Conservation (phyloP, 1,140 invertebrate species). For the Anoplolepis gracilipes region DNA sequence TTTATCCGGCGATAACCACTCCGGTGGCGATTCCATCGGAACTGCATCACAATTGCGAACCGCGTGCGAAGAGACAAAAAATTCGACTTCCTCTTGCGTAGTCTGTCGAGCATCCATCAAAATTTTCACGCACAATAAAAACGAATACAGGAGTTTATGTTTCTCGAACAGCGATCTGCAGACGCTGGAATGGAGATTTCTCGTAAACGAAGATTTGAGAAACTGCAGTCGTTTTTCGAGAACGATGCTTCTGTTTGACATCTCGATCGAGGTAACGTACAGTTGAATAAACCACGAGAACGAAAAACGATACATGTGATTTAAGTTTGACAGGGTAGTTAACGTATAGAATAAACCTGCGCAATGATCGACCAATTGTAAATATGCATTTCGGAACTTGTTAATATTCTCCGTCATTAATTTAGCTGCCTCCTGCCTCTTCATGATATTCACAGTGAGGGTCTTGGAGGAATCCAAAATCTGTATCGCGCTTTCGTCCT, state of each 20-base stretch:
- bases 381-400: conserved; percentile 87
- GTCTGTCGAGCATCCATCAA: conserved; percentile 85
- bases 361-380: conserved; percentile 88
- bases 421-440: conserved; percentile 87
- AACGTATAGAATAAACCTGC: conserved; percentile 90
- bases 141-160: conserved; percentile 90
- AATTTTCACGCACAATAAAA: conserved; percentile 87
- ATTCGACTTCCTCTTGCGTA: conserved; percentile 87
- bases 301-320: conserved; percentile 92
- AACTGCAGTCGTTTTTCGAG: conserved; percentile 86
- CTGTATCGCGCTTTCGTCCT: conserved; percentile 91
- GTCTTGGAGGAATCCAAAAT: conserved; percentile 89
- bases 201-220: conserved; percentile 88
- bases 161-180: conserved; percentile 90
- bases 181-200: conserved; percentile 89
- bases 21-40: conserved; percentile 81
- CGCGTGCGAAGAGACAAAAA: conserved; percentile 87
- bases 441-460: conserved; percentile 87
- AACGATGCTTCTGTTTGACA: conserved; percentile 87
- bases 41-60: conserved; percentile 78
- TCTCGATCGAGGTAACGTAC: conserved; percentile 89
- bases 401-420: conserved; percentile 85
- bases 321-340: conserved; percentile 88
- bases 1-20: conserved; percentile 88
- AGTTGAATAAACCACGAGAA: conserved; percentile 90